A percentile compares a stretch with the other conserved stretches of the same genome.
Evolutionary conservation across 2,888 invertebrate species (phyloP).

Genomic region (Dromius quadrimaculatus): DNA sequence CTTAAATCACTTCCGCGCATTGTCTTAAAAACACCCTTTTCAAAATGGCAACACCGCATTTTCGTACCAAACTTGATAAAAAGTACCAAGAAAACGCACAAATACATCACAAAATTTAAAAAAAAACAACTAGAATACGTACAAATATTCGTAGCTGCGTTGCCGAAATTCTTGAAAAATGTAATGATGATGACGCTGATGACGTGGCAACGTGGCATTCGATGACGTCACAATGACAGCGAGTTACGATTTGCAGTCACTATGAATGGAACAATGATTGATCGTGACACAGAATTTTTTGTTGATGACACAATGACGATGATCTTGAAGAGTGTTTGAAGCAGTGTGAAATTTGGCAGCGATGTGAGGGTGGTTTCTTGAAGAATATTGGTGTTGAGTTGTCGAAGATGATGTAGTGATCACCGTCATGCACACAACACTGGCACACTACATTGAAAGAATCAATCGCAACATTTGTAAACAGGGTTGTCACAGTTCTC

Average conservation of each 20-base stretch:
- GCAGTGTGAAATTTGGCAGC: neutral
- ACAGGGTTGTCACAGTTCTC: slow-evolving; percentile 68
- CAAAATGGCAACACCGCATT: neutral
- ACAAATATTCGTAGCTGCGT: neutral
- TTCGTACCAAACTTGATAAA: neutral
- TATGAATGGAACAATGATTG: neutral
- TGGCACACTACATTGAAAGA: slow-evolving; percentile 61
- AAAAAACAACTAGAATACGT: too few relatives aligned
- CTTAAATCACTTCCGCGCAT: slow-evolving; percentile 12
- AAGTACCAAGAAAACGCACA: too few relatives aligned
- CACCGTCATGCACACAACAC: slow-evolving; percentile 62
- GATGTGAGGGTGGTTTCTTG: too few relatives aligned
- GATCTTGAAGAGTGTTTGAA: neutral
- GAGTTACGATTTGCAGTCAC: too few relatives aligned
- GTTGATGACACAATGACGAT: neutral
- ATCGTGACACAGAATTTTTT: neutral
- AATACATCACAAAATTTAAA: too few relatives aligned
- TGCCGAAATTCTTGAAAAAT: too few relatives aligned
- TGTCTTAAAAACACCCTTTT: slow-evolving; percentile 1
- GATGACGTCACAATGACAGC: neutral
- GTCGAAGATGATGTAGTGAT: slow-evolving; percentile 18
- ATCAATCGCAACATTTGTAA: slow-evolving; percentile 69
- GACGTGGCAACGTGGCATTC: neutral
- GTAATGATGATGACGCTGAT: neutral
- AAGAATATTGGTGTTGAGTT: neutral